Conservation (phyloP, 2,888 invertebrate species). For the Ariolimax columbianus region DNA sequence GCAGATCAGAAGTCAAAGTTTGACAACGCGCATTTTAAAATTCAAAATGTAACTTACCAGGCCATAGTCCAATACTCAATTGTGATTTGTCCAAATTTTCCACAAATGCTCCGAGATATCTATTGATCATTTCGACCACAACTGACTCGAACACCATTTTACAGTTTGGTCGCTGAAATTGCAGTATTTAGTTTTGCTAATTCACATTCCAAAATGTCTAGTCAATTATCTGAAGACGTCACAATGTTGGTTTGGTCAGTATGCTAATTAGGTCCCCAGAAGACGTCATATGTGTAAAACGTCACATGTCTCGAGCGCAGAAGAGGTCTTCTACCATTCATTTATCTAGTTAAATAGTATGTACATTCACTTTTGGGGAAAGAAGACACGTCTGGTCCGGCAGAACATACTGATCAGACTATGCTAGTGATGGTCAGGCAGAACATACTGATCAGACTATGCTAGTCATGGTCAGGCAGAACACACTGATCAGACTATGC, state of each 20-base stretch:
- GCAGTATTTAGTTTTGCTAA: background rate
- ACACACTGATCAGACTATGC: no score
- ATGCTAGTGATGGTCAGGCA: no score
- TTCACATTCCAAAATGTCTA: background rate
- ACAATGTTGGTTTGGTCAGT: background rate
- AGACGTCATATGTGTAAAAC: background rate
- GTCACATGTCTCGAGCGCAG: background rate
- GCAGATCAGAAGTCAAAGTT: no score
- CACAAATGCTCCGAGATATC: conserved; percentile 95
- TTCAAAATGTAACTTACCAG: conserved; percentile 83
- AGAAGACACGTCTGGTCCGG: no score
- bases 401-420: no score
- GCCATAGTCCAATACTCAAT: conserved; percentile 97
- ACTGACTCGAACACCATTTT: conserved; percentile 96
- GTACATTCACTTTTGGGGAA: no score
- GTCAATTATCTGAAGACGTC: background rate
- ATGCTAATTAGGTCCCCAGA: background rate
- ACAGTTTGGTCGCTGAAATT: background rate
- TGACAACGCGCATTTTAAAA: no score
- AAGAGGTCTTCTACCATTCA: no score
- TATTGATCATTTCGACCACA: conserved; percentile 93
- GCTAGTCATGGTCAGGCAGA: no score
- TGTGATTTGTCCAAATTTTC: conserved; percentile 97
- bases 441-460: no score
- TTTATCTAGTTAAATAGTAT: no score